phyloP scores from a whole-genome alignment of 2,113 vertebrate genomes.

The Brienomyrus brachyistius region DNA sequence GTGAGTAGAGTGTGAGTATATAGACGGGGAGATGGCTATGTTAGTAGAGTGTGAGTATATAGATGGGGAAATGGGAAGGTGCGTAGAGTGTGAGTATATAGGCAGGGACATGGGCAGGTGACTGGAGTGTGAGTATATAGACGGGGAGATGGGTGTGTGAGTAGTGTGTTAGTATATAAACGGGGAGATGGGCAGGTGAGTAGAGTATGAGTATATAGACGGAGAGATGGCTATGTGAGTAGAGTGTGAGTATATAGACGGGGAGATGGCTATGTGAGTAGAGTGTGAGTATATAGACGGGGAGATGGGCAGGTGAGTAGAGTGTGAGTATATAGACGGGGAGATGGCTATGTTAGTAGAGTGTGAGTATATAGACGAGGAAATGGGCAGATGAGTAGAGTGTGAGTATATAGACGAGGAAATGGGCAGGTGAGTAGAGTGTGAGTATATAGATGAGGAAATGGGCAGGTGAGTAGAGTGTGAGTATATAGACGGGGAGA shows the following conservation, averaged over 20 bases:
- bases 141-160: accelerated
- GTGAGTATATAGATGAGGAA: not conserved
- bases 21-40: not conserved
- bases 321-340: too few species aligned
- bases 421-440: not conserved
- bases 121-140: too few species aligned
- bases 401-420: not conserved
- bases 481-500: not conserved
- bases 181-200: too few species aligned
- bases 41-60: too few species aligned
- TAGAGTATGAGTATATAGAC: not conserved
- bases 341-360: too few species aligned
- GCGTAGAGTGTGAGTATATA: not conserved
- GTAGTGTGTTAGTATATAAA: too few species aligned
- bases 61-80: not conserved
- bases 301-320: too few species aligned
- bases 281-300: too few species aligned
- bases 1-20: not conserved
- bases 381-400: too few species aligned
- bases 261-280: not conserved
- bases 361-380: too few species aligned
- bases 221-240: not conserved
- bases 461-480: not conserved
- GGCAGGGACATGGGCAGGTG: accelerated
- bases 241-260: not conserved